Conservation (phyloP, 2,797 vertebrate species). For the Valencia hispanica region DNA sequence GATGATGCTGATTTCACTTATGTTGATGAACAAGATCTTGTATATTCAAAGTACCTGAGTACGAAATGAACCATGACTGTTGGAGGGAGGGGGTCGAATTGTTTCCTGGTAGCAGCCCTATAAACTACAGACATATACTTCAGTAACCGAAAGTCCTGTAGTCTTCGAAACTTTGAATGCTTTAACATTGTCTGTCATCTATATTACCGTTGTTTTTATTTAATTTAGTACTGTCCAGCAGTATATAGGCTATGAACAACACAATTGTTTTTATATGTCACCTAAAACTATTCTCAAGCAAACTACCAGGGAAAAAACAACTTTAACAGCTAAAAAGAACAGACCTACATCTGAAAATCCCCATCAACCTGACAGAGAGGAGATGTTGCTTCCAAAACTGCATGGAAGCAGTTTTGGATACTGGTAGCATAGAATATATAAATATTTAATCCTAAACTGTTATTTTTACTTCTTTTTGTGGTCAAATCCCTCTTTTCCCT, state of each 20-base stretch:
- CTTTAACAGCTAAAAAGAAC: background rate
- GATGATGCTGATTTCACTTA: slow-evolving; percentile 5
- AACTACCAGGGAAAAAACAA: background rate
- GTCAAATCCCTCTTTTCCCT: background rate
- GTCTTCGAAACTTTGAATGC: background rate
- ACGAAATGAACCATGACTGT: background rate
- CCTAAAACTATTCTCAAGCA: background rate
- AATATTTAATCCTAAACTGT: background rate
- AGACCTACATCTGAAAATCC: background rate
- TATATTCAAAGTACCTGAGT: background rate
- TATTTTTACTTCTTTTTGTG: background rate
- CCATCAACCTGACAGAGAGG: background rate
- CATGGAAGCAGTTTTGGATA: background rate
- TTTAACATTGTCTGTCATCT: background rate
- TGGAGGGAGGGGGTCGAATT: background rate
- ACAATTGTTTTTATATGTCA: background rate
- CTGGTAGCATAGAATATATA: background rate
- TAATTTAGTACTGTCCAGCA: background rate
- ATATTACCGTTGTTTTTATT: background rate
- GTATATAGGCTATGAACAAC: background rate
- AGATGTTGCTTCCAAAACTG: background rate
- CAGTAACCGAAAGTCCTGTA: background rate
- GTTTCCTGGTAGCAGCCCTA: background rate
- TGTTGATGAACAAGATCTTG: background rate
- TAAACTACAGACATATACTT: no score